Evolutionary conservation across 2,888 invertebrate species (phyloP), one percentile per base, ranked within the genome.

Genomic region (Amiota minor): DNA sequence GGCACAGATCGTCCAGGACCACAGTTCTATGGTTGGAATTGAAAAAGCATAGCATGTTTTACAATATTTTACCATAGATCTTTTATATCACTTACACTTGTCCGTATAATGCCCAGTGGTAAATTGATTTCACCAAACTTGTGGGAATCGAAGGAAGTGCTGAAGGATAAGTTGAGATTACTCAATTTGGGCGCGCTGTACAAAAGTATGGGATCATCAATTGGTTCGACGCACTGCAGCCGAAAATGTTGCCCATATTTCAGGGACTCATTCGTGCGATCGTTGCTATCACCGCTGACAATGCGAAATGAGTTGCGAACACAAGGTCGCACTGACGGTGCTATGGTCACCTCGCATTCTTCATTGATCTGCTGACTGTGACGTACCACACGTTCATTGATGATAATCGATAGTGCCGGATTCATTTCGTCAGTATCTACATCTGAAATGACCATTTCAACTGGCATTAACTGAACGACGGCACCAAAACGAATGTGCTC

Each of bases 241-340:
- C 83, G 81, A 77, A 90, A 90, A 18, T 86, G 85, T 75, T 90
- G 89, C 0, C 90, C 90, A 74, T 89, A 90, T 68, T 87, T 88
- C 1, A 90, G 76, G 3, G 80, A 55, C 74, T 89, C 88, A 9
- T 86, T 83, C 0, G 80, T 82, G 1, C 85, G 85, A 73, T 87
- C 83, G 1, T 77, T 76, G 0, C 78, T 81, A 74, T 89, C 88
- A 0, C 81, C 83, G 70, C 87, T 86, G 12, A 86, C 80, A 62
- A 90, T 86, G 45, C 86, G 86, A 78, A 92, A 92, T 0, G 91
- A 90, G 80, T 92, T 92, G 46, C 92, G 89, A 0, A 90, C 89
- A 79, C 91, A 91, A 1, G 91, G 89, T 14, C 84, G 86, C 23
- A 83, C 79, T 47, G 91, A 89, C 0, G 91, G 89, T 0, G 91